These are phyloP conservation scores for Echinarachnius parma DNA, from an alignment of 53 echinoderm and acorn worm genomes.

Conservation along the genomic window DNA sequence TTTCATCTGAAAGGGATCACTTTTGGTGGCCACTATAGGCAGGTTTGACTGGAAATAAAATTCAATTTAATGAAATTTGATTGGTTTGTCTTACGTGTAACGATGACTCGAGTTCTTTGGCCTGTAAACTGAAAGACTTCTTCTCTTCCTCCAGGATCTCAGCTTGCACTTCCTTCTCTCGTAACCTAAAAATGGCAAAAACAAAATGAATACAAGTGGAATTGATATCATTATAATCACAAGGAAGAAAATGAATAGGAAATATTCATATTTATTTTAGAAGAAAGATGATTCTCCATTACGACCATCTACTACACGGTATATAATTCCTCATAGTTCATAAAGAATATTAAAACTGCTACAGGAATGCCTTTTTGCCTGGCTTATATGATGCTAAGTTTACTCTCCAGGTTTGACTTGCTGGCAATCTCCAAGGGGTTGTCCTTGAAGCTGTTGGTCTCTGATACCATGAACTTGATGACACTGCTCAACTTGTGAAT, in stretches of 20 bases:
- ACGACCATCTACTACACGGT: too few relatives aligned
- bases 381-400: conserved; percentile 64
- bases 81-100: conserved; percentile 90
- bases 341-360: too few relatives aligned
- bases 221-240: neutral
- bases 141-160: conserved; percentile 90
- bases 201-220: conserved; percentile 2
- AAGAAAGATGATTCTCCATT: too few relatives aligned
- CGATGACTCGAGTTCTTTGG: conserved; percentile 90
- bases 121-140: conserved; percentile 76
- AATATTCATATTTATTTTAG: too few relatives aligned
- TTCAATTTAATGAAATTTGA: too few relatives aligned
- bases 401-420: conserved; percentile 65
- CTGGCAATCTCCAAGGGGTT: conserved; percentile 75
- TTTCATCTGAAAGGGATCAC: too few relatives aligned
- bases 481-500: conserved; percentile 38
- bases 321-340: too few relatives aligned
- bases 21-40: too few relatives aligned
- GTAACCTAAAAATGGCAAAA: conserved; percentile 51
- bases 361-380: too few relatives aligned
- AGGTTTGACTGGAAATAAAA: too few relatives aligned
- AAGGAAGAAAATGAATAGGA: too few relatives aligned
- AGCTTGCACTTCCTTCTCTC: conserved; percentile 88
- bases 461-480: conserved; percentile 69
- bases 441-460: conserved; percentile 68